Base-by-base conservation (phyloP, 2,888 invertebrate genomes). In the Cancer borealis region DNA sequence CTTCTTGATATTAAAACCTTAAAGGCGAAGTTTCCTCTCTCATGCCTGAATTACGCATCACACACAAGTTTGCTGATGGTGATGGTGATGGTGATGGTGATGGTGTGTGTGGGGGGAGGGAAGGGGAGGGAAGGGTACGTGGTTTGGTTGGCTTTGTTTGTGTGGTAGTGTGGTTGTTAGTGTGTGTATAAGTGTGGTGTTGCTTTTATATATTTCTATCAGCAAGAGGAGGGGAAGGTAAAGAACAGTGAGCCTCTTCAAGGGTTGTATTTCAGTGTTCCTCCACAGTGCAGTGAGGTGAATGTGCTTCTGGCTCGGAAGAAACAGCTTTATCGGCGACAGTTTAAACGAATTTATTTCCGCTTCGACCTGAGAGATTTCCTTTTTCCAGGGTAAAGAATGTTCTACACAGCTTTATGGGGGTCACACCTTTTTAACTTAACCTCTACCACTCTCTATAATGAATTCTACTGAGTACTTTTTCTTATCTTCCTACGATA, bases 1-100 rank as follows among this genome's bases (percentile, higher is more conserved):
- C 30, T 89, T 89, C 89, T 54, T 54, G 89, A 54, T 47, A 89
- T 89, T 89, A 89, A 89, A 89, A 89, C 30, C 49, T 54, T 49
- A 89, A 89, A 49, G 89, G n/a, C 89, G 89, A 49, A 47, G 17
- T 49, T 89, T 47, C 89, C 54, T 89, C 46, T 3, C n/a, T 88
- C 46, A 4, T 47, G 17, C 88, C 88, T 39, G 21, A 47, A n/a
- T 46, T 45, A 88, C 47, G 46, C 47, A 26, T 46, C n/a, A 54
- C n/a, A 8, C 8, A 5, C 6, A 88, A 88, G 87, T 12, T 4
- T 87, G 30, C 5, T 87, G 26, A n/a, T 87, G 87, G 45, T 87
- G 87, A n/a, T 60, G 17, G 66, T 66, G 2, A n/a, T 1, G 2
- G 66, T n/a, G 66, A 21, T n/a, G n/a, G 66, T 21, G 66, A n/a